Evolutionary conservation across 2,797 vertebrate genomes (phyloP).

Genomic region (Enteromius trimaculatus): DNA sequence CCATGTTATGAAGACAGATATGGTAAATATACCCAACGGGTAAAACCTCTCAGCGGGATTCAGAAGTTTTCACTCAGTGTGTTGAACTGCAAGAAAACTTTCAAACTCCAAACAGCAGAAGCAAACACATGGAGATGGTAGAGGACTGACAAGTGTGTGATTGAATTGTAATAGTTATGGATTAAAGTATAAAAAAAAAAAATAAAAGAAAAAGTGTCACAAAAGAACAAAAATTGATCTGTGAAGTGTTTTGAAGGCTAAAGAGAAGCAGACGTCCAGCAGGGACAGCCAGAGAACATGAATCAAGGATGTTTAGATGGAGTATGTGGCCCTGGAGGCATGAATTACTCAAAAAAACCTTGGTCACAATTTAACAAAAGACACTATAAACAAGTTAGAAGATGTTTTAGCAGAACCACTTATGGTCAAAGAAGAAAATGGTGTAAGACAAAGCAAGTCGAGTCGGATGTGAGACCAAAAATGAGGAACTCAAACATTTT

Average conservation of each 20-base stretch:
- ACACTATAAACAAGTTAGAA: not conserved
- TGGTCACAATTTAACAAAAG: not conserved
- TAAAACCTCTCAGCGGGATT: not conserved
- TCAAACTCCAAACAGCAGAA: not conserved
- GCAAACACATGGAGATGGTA: not conserved
- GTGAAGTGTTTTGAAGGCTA: constrained; percentile 6
- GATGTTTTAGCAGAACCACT: not conserved
- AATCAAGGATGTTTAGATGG: constrained; percentile 12
- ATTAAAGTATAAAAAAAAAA: not conserved
- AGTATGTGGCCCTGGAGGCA: not conserved
- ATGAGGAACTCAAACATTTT: not conserved
- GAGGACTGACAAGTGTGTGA: not conserved
- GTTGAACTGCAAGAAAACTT: not conserved
- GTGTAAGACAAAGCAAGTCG: not conserved
- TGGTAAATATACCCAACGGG: not conserved
- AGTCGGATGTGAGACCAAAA: not conserved
- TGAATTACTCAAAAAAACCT: not conserved
- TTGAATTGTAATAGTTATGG: constrained; percentile 12
- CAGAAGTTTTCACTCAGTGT: constrained; percentile 4
- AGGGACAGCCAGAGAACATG: not conserved
- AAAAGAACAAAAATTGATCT: not conserved
- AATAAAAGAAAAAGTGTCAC: not conserved
- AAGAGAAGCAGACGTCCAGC: not conserved
- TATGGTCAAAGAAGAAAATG: not conserved
- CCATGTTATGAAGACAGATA: not conserved